Evolutionary conservation across 1,140 invertebrate genomes (phyloP), one percentile per base, ranked within the genome.

Genomic region (Drosophila willistoni): DNA sequence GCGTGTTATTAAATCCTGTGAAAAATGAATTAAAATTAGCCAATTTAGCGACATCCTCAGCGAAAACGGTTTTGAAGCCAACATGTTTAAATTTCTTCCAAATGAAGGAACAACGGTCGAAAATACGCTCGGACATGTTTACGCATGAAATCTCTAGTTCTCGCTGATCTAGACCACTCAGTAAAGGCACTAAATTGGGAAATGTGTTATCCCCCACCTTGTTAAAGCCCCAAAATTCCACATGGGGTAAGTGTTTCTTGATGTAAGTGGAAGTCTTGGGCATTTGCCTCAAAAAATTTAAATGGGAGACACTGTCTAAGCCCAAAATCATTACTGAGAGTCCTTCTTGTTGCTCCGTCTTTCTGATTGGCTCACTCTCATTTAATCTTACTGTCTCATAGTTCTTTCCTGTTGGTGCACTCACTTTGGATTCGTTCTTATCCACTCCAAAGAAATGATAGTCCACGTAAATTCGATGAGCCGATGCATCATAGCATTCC

Each of bases 181-280:
- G 90, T 7, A 96, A 92, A 0, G 96, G 94, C 0, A 96, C 93
- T 29, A 97, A 77, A 91, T 98, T 98, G 0, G 96, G 96, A 86
- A 96, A 97, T 0, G 96, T 97, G 82, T 97, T 97, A 79, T 96
- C 96, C 0, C 94, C 96, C 5, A 97, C 94, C 93, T 97, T 97
- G 76, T 96, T 97, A 90, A 96, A 97, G 13, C 97, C 96, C 57
- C 95, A 84, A 73, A 97, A 93, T 90, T 96, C 95, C 7, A 96
- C 93, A 10, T 95, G 94, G 0, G 92, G 93, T 6, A 96, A 92
- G 10, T 94, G 91, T 65, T 93, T 93, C 12, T 73, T 68, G 3
- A 97, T 92, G 76, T 94, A 94, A 1, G 92, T 77, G 0, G 94
- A 91, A 0, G 96, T 97, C 79, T 94, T 94, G 0, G 95, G 95